These are phyloP conservation scores for Limonius californicus DNA, from an alignment of 1,140 invertebrate genomes.

Conservation along the genomic window DNA sequence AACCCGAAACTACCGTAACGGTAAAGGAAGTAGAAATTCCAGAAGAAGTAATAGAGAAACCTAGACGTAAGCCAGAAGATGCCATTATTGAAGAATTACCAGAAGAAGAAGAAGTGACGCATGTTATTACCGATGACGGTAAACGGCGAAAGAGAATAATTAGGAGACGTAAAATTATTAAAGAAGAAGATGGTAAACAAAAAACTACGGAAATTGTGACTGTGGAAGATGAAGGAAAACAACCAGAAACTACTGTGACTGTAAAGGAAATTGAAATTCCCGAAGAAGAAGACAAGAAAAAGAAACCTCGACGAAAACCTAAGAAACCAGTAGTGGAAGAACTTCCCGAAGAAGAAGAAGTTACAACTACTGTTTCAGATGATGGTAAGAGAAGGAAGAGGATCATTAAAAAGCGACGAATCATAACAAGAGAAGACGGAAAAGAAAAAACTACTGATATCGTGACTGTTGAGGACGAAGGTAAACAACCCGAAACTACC, in stretches of 20 bases:
- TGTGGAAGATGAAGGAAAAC: slow-evolving; percentile 48
- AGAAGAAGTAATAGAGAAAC: slow-evolving; percentile 36
- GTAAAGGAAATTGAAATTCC: slow-evolving; percentile 21
- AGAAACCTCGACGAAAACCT: slow-evolving; percentile 29
- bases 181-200: slow-evolving; percentile 41
- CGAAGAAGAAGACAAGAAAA: slow-evolving; percentile 35
- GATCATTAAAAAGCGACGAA: slow-evolving; percentile 37
- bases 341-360: slow-evolving; percentile 39
- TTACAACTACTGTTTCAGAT: slow-evolving; percentile 44
- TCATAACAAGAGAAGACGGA: slow-evolving; percentile 41
- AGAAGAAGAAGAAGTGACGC: slow-evolving; percentile 43
- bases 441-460: slow-evolving; percentile 45
- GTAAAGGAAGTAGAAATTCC: slow-evolving; percentile 20
- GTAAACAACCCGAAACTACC: slow-evolving; percentile 41
- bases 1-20: slow-evolving; percentile 38
- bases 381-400: slow-evolving; percentile 37
- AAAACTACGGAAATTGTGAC: slow-evolving; percentile 45
- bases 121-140: slow-evolving; percentile 42
- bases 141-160: slow-evolving; percentile 37
- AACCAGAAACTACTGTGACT: slow-evolving; percentile 38
- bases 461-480: slow-evolving; percentile 48
- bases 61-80: slow-evolving; percentile 31
- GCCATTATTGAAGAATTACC: slow-evolving; percentile 38
- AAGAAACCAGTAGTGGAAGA: slow-evolving; percentile 37
- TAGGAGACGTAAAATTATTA: slow-evolving; percentile 40